A percentile compares a stretch with the other conserved stretches of the same genome.
phyloP scores from a whole-genome alignment of 2,797 vertebrate species.

The Sandelia bainsii region DNA sequence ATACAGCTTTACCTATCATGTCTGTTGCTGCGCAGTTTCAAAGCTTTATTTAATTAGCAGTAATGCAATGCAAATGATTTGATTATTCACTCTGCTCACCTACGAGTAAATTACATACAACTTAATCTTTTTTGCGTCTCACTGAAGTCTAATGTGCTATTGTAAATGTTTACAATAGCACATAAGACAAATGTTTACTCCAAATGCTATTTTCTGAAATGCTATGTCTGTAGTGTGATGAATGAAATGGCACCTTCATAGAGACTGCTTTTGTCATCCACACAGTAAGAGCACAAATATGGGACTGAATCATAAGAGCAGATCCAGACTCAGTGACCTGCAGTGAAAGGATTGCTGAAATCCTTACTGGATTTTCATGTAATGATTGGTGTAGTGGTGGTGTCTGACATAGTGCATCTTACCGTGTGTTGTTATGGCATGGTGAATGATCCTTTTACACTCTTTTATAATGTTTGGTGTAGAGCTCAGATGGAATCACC shows the following conservation, averaged over 20 bases:
- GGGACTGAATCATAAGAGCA: slow-evolving; percentile 9
- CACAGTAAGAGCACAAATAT: slow-evolving; percentile 23
- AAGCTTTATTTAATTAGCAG: slow-evolving; percentile 16
- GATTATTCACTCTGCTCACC: slow-evolving; percentile 6
- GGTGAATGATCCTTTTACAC: not conserved
- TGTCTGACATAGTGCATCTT: not conserved
- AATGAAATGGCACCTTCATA: not conserved
- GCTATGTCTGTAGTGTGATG: not conserved
- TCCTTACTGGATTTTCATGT: not conserved
- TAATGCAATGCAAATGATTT: slow-evolving; percentile 3
- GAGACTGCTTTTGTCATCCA: slow-evolving; percentile 25
- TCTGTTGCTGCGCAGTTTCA: not conserved
- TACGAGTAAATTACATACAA: not conserved
- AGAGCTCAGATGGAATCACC: not conserved
- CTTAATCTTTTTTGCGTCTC: slow-evolving; percentile 1
- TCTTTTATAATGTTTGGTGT: not conserved
- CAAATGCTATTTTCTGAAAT: not conserved
- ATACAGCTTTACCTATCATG: slow-evolving; percentile 18
- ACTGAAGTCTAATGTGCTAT: slow-evolving; percentile 1
- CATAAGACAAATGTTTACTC: not conserved
- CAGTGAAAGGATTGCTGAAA: not conserved
- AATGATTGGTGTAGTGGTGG: not conserved
- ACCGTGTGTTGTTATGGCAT: not conserved
- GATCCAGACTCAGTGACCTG: slow-evolving; percentile 17
- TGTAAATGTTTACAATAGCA: not conserved